Evolutionary conservation across 2,113 vertebrate species (phyloP), one percentile per base, ranked within the genome.

Genomic region (Nothocercus julius): DNA sequence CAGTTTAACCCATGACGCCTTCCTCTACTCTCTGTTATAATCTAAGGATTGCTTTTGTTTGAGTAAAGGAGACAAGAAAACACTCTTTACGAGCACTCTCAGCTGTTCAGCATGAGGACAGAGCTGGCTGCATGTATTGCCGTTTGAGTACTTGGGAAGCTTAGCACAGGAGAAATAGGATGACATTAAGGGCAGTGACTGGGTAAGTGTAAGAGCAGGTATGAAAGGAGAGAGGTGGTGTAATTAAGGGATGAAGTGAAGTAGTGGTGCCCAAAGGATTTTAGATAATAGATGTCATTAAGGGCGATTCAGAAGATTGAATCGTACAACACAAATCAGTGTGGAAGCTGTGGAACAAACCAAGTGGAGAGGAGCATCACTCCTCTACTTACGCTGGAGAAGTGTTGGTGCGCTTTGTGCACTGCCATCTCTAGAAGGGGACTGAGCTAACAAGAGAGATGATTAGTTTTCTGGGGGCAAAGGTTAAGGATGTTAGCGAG

Each of bases 201-300:
- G 95, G 95, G 85, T 95, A 96, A 77, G 89, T 75, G 44, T 80
- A 90, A 90, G 87, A 96, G 93, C 91, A 94, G 92, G 93, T 94
- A 96, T 95, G 92, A 96, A 96, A 92, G 93, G 94, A 96, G 91
- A 91, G 91, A 92, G 96, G 96, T 94, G 93, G 82, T 93, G 91
- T 96, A 97, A 96, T 95, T 94, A 96, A 96, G 79, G 92, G 77
- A 95, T 83, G 78, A 95, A 94, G 90, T 91, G 93, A 96, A 95
- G 94, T 97, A 96, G 90, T 91, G 94, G 84, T 95, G 95, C 92
- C 93, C 93, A 92, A 94, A 91, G 92, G 92, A 93, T 96, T 96
- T 96, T 94, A 97, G 96, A 97, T 95, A 96, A 97, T 96, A 95
- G 97, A 96, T 97, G 96, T 97, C 93, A 96, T 95, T 95, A 96